A percentile compares a stretch with the other conserved stretches of the same genome.
Evolutionary conservation across 2,888 invertebrate genomes (phyloP).

Genomic region (Sesia apiformis): DNA sequence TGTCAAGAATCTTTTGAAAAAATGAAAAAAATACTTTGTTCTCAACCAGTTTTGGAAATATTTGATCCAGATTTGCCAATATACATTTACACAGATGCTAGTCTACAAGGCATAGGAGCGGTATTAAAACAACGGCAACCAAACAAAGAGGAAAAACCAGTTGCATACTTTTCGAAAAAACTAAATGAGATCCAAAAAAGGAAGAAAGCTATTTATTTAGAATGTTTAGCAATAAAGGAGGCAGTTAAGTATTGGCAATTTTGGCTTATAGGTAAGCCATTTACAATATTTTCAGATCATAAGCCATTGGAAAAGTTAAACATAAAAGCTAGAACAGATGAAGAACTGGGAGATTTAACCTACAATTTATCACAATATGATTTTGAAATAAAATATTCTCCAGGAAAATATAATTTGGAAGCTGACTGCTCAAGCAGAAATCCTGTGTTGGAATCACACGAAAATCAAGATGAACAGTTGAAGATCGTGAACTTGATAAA

Average conservation of each 20-base stretch:
- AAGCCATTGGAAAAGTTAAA: slow-evolving; percentile 6
- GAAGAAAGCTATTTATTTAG: slow-evolving; percentile 10
- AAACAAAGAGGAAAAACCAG: slow-evolving; percentile 7
- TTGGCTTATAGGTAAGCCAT: slow-evolving; percentile 7
- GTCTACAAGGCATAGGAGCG: slow-evolving; percentile 1
- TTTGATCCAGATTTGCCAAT: slow-evolving; percentile 7
- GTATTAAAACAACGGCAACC: slow-evolving; percentile 12
- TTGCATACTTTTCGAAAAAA: slow-evolving; percentile 8
- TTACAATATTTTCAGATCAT: slow-evolving; percentile 3
- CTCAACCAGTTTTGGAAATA: slow-evolving; percentile 4
- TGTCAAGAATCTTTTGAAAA: slow-evolving; percentile 8
- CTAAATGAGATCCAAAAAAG: slow-evolving; percentile 7
- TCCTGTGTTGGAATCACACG: slow-evolving; percentile 4
- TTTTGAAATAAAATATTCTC: slow-evolving; percentile 6
- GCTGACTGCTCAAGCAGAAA: slow-evolving; percentile 5
- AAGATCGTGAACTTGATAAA: slow-evolving; percentile 3
- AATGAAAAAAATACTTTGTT: slow-evolving; percentile 6
- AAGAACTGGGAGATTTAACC: slow-evolving; percentile 10
- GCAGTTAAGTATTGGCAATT: slow-evolving; percentile 6
- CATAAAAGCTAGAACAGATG: slow-evolving; percentile 2
- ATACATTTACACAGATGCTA: slow-evolving; percentile 9
- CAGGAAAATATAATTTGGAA: slow-evolving; percentile 4
- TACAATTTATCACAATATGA: slow-evolving; percentile 8
- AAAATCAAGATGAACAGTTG: slow-evolving; percentile 1
- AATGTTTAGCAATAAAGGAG: slow-evolving; percentile 12